Base-by-base conservation (phyloP, 2,888 invertebrate species). In the Bombyx huttoni region DNA sequence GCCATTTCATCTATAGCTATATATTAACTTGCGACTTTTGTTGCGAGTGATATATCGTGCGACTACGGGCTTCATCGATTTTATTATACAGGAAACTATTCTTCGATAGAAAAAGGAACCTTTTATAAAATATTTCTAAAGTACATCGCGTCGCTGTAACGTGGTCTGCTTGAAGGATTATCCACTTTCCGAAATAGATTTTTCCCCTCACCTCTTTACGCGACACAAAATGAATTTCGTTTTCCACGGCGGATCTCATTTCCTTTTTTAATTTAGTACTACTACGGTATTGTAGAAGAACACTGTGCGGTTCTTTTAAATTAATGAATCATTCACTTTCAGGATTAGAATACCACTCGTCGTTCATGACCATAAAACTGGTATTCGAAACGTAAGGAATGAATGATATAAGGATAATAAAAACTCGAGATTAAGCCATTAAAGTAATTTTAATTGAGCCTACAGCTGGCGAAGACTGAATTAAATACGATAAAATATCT, bases 171-270 rank as follows among this genome's bases (percentile, higher is more conserved):
- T 67, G 63, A 67, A 64, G 72, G 78, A 81, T 81, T 78, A 81
- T 80, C 79, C 75, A 73, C 75, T 78, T 73, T 57, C 67, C 60
- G 67, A 66, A 68, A 78, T 78, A 67, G 72, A 75, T 72, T 75
- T n/a, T 75, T 67, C 64, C 63, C 64, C 58, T 61, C 63, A 63
- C 63, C 65, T 68, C 58, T 55, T 58, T 58, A 52, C 53, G 58
- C 57, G 55, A 52, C 60, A 59, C 62, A 58, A 68, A 65, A 64
- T 60, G 54, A 64, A 65, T 63, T 67, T 64, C 54, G 58, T 60
- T 62, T 66, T 59, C 49, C 54, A 54, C 45, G 49, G 46, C 52
- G 51, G 53, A 60, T 56, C 55, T 58, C 56, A 57, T 58, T 57
- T 61, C 55, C 48, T 51, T 58, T 54, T 58, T 60, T 58, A 57